phyloP scores from a whole-genome alignment of 92 coral and sea anemone genomes.

The Phenganax subtilis region DNA sequence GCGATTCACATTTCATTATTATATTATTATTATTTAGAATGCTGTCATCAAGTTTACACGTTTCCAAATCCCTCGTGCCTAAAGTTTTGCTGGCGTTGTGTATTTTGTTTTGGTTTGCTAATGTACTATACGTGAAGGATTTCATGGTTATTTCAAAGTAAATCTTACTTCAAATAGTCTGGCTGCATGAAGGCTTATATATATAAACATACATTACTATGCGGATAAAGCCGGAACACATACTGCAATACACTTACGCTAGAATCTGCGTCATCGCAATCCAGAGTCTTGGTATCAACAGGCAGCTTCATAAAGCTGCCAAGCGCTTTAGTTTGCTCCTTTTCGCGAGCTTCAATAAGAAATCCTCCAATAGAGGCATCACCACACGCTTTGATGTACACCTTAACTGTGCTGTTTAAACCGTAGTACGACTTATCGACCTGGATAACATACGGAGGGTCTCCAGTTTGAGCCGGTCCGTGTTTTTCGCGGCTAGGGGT shows the following conservation, averaged over 20 bases:
- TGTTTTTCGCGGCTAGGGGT: background rate
- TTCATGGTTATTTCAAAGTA: too few relatives aligned
- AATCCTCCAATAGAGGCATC: background rate
- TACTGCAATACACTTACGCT: background rate
- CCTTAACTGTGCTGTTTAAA: background rate
- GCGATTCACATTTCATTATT: too few relatives aligned
- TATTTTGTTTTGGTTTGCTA: too few relatives aligned
- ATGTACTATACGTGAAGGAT: too few relatives aligned
- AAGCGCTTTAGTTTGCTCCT: background rate
- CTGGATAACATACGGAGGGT: background rate
- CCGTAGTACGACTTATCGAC: background rate
- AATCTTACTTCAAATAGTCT: too few relatives aligned
- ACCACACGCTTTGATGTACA: background rate
- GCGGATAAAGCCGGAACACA: background rate
- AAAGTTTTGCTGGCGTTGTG: too few relatives aligned
- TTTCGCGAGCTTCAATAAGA: slow-evolving; percentile 2
- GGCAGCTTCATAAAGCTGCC: background rate
- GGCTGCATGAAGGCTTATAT: too few relatives aligned
- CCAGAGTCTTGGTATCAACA: background rate
- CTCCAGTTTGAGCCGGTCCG: background rate
- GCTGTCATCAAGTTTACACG: too few relatives aligned
- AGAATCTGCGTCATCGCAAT: background rate
- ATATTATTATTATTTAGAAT: too few relatives aligned
- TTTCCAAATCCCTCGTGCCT: too few relatives aligned
- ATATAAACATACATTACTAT: too few relatives aligned